Conservation (phyloP, 2,113 vertebrate species). For the Meleagris gallopavo region DNA sequence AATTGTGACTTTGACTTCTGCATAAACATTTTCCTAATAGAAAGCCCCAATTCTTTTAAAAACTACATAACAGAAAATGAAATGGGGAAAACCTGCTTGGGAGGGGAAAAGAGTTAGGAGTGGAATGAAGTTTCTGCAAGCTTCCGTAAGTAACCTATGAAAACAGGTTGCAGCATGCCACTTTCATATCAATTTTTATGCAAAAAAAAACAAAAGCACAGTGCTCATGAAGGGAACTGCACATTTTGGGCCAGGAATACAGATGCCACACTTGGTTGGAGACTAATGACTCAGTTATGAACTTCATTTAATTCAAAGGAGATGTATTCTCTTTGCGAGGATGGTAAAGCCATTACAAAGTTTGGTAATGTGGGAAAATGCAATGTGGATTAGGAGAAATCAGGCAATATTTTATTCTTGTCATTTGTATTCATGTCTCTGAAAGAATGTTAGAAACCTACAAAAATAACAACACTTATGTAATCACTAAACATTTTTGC, state of each 20-base stretch:
- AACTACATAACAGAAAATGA: neutral
- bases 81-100: neutral
- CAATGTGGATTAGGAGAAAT: neutral
- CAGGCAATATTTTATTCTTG: neutral
- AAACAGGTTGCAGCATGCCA: neutral
- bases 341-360: neutral
- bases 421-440: neutral
- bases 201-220: neutral
- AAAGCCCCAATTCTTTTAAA: neutral
- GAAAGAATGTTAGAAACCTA: neutral
- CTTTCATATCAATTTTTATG: neutral
- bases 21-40: neutral
- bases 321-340: rapidly evolving
- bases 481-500: neutral
- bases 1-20: neutral
- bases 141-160: neutral
- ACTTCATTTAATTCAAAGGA: neutral
- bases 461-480: neutral
- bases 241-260: neutral
- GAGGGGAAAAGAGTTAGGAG: neutral
- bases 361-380: neutral
- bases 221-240: neutral
- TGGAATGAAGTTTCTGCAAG: neutral
- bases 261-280: neutral
- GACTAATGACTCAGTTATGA: neutral